Base-by-base conservation (phyloP, 2,797 vertebrate genomes). In the Anabacerthia variegaticeps region DNA sequence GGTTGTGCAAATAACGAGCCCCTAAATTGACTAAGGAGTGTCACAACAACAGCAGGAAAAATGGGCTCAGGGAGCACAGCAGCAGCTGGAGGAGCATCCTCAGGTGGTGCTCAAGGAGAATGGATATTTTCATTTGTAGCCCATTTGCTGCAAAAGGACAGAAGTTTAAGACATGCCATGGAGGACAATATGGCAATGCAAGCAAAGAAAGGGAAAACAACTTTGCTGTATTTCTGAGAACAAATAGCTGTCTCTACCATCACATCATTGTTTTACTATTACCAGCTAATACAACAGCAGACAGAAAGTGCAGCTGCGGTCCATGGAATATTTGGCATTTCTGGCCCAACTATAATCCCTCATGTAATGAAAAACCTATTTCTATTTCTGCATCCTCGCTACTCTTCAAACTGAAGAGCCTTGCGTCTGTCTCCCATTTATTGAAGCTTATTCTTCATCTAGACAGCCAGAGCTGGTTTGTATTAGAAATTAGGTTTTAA, bases 231-330 rank as follows among this genome's bases (percentile, higher is more conserved):
- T 95, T 95, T 96, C 94, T 92, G 92, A 95, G 93, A 98, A 94
- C 97, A 98, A 98, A 98, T 95, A 97, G 96, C 98, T 98, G 97
- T 95, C 97, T 95, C 92, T 97, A 98, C 85, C 97, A 92, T 79
- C 91, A 95, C 95, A 97, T 97, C 97, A 98, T 98, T 98, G 98
- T 98, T 98, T 98, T 92, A 98, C 96, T 97, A 98, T 99, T 98
- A 98, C 98, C 98, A 97, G 98, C 98, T 99, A 98, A 98, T 97
- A 98, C 96, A 97, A 96, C 94, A 94, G 95, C 96, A 98, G 98
- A 98, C 89, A 96, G 97, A 97, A 88, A 98, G 97, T 97, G 98
- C 98, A 98, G 98, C 98, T 98, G 98, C 49, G 98, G 98, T 98
- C 98, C 96, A 48, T 46, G 43, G 96, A 97, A 97, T 97, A 92